These are phyloP conservation scores for Magallana ariakensis DNA, from an alignment of 1,140 invertebrate species.

Conservation along the genomic window DNA sequence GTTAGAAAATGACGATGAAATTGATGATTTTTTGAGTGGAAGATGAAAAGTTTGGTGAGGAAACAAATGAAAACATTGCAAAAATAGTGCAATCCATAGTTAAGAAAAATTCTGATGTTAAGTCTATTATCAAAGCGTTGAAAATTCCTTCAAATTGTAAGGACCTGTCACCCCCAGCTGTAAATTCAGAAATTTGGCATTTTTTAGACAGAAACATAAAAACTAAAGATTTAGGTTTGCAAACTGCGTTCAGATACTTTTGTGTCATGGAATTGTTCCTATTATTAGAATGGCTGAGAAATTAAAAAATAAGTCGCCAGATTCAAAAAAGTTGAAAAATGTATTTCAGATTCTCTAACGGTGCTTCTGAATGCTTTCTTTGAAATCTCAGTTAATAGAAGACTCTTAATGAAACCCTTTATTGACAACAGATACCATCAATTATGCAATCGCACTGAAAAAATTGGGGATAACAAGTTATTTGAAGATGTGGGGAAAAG, in stretches of 20 bases:
- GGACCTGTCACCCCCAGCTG: neutral
- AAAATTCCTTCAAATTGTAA: constrained; percentile 12
- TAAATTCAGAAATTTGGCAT: constrained; percentile 8
- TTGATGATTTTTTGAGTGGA: constrained; percentile 21
- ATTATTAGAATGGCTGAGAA: no score
- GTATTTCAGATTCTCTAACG: neutral
- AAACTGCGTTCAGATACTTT: constrained; percentile 5
- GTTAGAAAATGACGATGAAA: neutral
- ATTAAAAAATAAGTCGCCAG: no score
- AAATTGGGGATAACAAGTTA: neutral
- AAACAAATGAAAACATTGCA: constrained; percentile 15
- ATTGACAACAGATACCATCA: neutral
- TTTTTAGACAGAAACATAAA: neutral
- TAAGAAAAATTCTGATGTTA: constrained; percentile 11
- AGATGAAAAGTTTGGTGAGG: constrained; percentile 15
- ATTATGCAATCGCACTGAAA: neutral
- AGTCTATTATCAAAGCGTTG: neutral
- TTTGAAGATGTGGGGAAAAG: neutral
- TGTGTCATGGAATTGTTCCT: no score
- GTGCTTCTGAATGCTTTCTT: neutral
- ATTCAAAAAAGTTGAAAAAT: no score
- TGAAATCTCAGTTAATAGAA: neutral
- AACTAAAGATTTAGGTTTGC: neutral
- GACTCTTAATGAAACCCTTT: neutral
- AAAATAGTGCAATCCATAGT: neutral